Base-by-base conservation (phyloP, 2,113 vertebrate species). In the Thunnus thynnus region DNA sequence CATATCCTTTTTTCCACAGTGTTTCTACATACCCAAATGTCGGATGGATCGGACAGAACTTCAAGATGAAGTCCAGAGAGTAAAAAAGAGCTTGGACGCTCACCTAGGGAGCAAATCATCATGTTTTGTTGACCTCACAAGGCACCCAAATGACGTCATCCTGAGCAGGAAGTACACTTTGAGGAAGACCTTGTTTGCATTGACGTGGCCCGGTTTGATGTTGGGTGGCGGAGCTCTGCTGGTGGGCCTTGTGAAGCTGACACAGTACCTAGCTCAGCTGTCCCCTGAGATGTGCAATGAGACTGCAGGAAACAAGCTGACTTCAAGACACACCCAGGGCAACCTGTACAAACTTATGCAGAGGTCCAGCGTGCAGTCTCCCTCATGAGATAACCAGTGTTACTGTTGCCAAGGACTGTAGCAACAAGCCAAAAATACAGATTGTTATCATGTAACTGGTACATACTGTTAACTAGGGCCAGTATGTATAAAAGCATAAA, bases 11-110 rank as follows among this genome's bases (percentile, higher is more conserved):
- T 47, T 73, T 22, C 58, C 60, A 57, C 78, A 97, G 96, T 97
- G 96, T 88, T 97, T 97, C 91, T 96, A 96, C 82, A 86, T 92
- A n/a, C 96, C 96, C 0, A 95, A 93, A 84, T 96, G 95, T 86
- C 93, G 89, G 36, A 83, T 74, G 89, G 94, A 95, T 41, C 86
- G 86, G 78, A 77, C 80, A 0, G 88, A 92, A 12, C 88, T 96
- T 57, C 72, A 93, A 47, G 77, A 63, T 16, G 94, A 94, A 56
- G 94, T 90, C 47, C 81, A 87, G 60, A 82, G 88, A 50, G 90
- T 97, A 65, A 95, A 94, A 69, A 79, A 62, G 44, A 90, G 46
- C 72, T 84, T 97, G 61, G 86, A 91, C 25, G 18, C 73, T 52
- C 83, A 72, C 61, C 88, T 90, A 44, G 90, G 90, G 30, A 88